Evolutionary conservation across 2,113 vertebrate genomes (phyloP).

Genomic region (Archocentrus centrarchus): DNA sequence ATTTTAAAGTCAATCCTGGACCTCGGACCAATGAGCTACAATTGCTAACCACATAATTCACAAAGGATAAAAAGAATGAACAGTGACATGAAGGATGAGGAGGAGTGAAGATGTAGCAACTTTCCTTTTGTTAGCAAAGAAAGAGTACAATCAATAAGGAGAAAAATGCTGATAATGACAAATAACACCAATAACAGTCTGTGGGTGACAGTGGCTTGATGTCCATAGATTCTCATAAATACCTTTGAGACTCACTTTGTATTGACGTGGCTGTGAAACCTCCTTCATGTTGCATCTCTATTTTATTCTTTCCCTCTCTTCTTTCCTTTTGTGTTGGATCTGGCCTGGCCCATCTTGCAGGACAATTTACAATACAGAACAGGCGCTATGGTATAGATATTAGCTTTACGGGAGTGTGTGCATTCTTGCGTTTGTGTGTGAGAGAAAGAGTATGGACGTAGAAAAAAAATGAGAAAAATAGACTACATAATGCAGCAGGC

Average conservation of each 20-base stretch:
- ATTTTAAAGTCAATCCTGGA: neutral
- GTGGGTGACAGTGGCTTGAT: slow-evolving; percentile 65
- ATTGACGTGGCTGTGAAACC: slow-evolving; percentile 69
- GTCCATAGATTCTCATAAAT: slow-evolving; percentile 69
- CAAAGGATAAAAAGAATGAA: slow-evolving; percentile 12
- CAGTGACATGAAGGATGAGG: neutral
- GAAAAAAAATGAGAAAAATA: slow-evolving; percentile 35
- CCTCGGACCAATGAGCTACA: neutral
- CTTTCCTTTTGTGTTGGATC: slow-evolving; percentile 59
- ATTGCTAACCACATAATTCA: neutral
- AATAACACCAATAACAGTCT: slow-evolving; percentile 69
- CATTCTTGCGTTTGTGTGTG: neutral
- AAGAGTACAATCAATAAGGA: slow-evolving; percentile 56
- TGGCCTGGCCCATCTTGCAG: slow-evolving; percentile 37
- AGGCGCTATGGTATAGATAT: slow-evolving; percentile 36
- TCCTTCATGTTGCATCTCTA: slow-evolving; percentile 40
- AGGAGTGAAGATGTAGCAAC: slow-evolving; percentile 38
- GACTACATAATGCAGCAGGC: slow-evolving; percentile 57
- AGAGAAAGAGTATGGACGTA: neutral
- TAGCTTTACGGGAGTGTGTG: slow-evolving; percentile 31
- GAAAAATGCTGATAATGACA: slow-evolving; percentile 77
- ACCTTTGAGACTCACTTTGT: slow-evolving; percentile 65
- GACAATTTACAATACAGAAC: slow-evolving; percentile 52
- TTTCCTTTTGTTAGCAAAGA: slow-evolving; percentile 58
- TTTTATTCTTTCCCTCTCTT: slow-evolving; percentile 38